Percentiles rank a stretch among this genome's conserved stretches.
phyloP scores from a whole-genome alignment of 2,113 vertebrate genomes.

The Sylvietta virens region DNA sequence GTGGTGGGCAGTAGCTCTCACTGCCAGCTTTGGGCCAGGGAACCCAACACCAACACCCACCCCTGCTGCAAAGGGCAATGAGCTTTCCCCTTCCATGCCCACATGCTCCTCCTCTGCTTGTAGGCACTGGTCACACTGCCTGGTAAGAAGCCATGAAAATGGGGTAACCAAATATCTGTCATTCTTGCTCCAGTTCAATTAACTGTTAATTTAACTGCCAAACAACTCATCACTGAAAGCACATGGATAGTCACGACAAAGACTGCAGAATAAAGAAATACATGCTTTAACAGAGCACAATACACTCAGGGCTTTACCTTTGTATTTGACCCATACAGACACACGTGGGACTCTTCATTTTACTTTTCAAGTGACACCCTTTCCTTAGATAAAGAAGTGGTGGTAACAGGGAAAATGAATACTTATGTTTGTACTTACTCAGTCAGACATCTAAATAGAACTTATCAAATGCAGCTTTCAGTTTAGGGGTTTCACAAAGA shows the following conservation, averaged over 20 bases:
- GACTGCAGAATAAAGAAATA: background rate
- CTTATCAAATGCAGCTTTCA: background rate
- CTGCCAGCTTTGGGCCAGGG: background rate
- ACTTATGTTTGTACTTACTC: background rate
- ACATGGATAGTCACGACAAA: background rate
- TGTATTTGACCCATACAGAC: background rate
- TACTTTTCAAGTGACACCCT: background rate
- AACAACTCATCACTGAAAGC: background rate
- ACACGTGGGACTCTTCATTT: background rate
- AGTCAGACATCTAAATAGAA: background rate
- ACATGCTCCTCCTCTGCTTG: fast-evolving
- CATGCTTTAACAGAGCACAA: fast-evolving
- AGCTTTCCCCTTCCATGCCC: background rate
- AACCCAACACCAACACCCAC: too few relatives aligned
- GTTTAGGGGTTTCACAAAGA: background rate
- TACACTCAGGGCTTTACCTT: background rate
- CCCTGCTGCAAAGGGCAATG: background rate
- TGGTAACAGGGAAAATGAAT: background rate
- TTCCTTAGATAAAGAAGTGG: background rate
- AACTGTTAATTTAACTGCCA: background rate
- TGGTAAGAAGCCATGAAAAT: background rate
- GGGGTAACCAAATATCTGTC: background rate
- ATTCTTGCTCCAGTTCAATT: background rate
- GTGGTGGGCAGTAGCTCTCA: background rate
- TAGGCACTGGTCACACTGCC: background rate